Evolutionary conservation across 2,888 invertebrate genomes (phyloP), one percentile per base, ranked within the genome.

Genomic region (Pyrrhia umbra): DNA sequence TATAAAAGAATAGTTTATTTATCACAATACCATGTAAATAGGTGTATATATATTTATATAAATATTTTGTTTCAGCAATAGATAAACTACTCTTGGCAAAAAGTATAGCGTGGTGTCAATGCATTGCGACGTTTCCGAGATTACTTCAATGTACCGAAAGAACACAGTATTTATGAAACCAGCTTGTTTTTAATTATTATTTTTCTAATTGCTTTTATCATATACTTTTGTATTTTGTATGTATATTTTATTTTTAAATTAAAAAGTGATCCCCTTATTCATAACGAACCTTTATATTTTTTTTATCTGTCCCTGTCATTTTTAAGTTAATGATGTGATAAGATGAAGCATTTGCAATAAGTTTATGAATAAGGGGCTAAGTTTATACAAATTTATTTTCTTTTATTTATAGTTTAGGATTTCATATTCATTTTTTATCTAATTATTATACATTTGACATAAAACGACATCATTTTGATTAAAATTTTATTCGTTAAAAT

Each of bases 401-500:
- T 79, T 69, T 23, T 37, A 27, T 80, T 82, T 80, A 54, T 51
- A 46, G 21, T 51, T 61, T 27, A 20, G 23, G 1, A n/a, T n/a
- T n/a, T n/a, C n/a, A n/a, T 10, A n/a, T 47, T 23, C 9, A 18
- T 16, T 16, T 18, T 21, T 37, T 20, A 5, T 25, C 18, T 34
- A 2, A 39, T 18, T 40, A 30, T 37, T 8, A 16, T 6, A 16
- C 2, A 27, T 45, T 20, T 21, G 50, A 64, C 70, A 75, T 83
- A 77, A 70, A 80, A 87, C 84, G 69, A 59, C 56, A 68, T 40
- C 47, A 42, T 65, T 89, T 86, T 89, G 90, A 91, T 91, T 90
- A 90, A 92, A 90, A 84, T 90, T 94, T 94, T 94, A 92, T 94
- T 94, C 89, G 90, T 92, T 92, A 95, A 94, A 94, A 94, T 94